phyloP scores from a whole-genome alignment of 2,113 vertebrate genomes.

The Leptocoma aspasia region DNA sequence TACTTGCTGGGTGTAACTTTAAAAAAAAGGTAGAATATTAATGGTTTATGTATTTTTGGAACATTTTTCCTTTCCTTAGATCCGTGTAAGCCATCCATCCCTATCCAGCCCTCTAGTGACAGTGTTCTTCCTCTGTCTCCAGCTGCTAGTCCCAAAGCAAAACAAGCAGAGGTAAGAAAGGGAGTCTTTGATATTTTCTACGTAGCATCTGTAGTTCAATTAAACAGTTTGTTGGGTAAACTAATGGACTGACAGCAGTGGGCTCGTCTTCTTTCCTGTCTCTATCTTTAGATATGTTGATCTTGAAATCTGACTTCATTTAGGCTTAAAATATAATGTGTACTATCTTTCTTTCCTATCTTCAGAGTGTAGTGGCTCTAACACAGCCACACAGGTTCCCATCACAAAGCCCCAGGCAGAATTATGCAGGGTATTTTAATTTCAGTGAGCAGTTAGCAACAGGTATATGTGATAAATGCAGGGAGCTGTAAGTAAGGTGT shows the following conservation, averaged over 20 bases:
- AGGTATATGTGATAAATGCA: neutral
- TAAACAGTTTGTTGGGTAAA: neutral
- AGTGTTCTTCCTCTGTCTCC: constrained; percentile 21
- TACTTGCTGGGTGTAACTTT: neutral
- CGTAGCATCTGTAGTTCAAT: neutral
- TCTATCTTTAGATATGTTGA: neutral
- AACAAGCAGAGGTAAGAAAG: constrained; percentile 67
- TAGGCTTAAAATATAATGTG: neutral
- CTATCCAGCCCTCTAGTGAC: neutral
- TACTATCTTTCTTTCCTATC: neutral
- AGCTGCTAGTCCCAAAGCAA: constrained; percentile 35
- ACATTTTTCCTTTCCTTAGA: constrained; percentile 33
- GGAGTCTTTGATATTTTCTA: neutral
- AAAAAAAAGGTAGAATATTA: neutral
- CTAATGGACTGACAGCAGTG: neutral
- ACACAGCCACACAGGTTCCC: neutral
- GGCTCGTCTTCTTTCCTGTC: neutral
- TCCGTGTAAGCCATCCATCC: constrained; percentile 20
- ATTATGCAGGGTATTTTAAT: neutral
- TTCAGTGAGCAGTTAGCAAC: neutral
- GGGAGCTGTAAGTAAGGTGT: neutral
- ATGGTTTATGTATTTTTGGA: neutral
- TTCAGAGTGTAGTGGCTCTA: neutral
- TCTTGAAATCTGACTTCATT: neutral
- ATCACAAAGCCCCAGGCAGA: neutral